Base-by-base conservation (phyloP, 2,888 invertebrate species). In the Xanthorhoe designata region DNA sequence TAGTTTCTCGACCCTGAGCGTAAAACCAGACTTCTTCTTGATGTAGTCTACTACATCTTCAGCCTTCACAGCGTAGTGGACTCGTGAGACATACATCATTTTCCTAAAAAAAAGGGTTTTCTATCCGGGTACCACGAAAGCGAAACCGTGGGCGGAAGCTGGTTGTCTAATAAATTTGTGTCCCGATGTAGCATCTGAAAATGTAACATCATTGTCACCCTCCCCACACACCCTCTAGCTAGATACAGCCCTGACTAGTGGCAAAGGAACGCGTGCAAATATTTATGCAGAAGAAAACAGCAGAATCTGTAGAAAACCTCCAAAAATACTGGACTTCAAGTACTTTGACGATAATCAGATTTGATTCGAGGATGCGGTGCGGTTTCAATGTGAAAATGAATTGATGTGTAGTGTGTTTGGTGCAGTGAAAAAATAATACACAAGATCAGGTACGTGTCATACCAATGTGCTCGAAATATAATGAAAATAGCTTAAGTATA, bases 201-300 rank as follows among this genome's bases (percentile, higher is more conserved):
- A 47, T 17, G 1, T 1, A 17, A 17, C 1, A 47, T 8, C 4
- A 47, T 80, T 64, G 81, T 58, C 78, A 75, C 82, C 73, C 76
- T 72, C 67, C 17, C 52, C 56, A 65, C 77, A 78, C 76, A 73
- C 78, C 75, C 77, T 74, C 77, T 76, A 73, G 56, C 67, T 66
- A 70, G 58, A 64, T n/a, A 59, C 68, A 66, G 68, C 76, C 74
- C 78, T 77, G 80, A 79, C 70, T 71, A 67, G 71, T 70, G 75
- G 70, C 78, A 78, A 74, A 69, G 69, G 70, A 66, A 67, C 71
- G 71, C 68, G 68, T 70, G 66, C 70, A 68, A 72, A 76, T 70
- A 71, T 62, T 59, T 59, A 58, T 60, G 35, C 50, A 29, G 54
- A 57, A 47, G 68, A 68, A 66, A 65, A 49, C 52, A 24, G 54